Percentiles rank a stretch among this genome's conserved stretches.
These are phyloP conservation scores for Caenorhabditis brenneri DNA, from an alignment of 1,140 invertebrate genomes.

Conservation along the genomic window DNA sequence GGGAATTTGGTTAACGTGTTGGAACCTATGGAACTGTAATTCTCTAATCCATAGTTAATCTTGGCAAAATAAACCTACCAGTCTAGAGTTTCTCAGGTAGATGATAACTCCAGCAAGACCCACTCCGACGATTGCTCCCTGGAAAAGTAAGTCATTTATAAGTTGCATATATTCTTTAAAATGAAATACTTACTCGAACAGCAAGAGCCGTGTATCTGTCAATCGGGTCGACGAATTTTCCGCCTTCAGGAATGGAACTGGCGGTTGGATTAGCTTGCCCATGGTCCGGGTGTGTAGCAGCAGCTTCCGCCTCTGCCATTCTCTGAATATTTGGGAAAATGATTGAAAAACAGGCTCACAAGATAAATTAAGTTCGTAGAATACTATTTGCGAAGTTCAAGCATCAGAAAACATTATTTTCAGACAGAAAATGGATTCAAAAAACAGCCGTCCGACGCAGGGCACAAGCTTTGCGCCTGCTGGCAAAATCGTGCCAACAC, in stretches of 20 bases:
- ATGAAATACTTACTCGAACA: conserved; percentile 53
- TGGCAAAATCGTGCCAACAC: neutral
- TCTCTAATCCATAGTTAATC: neutral
- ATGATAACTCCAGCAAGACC: conserved; percentile 60
- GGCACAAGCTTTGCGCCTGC: neutral
- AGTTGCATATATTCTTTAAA: neutral
- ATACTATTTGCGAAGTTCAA: neutral
- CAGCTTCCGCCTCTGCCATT: conserved; percentile 23
- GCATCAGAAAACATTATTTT: neutral
- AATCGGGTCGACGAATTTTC: conserved; percentile 55
- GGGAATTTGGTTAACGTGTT: conserved; percentile 67
- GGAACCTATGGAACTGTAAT: conserved; percentile 64
- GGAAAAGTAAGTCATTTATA: neutral
- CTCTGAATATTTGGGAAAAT: neutral
- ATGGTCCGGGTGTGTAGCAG: conserved; percentile 39
- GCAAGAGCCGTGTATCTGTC: conserved; percentile 57
- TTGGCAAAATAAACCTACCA: conserved; percentile 52
- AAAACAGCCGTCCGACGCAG: conserved; percentile 23
- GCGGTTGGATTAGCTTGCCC: conserved; percentile 24
- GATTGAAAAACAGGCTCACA: too few species aligned
- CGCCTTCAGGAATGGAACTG: neutral
- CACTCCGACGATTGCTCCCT: conserved; percentile 65
- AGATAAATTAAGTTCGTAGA: too few species aligned
- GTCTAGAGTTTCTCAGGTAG: conserved; percentile 62
- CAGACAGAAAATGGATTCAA: neutral